Evolutionary conservation across 2,888 invertebrate genomes (phyloP), one percentile per base, ranked within the genome.

Genomic region (Philhelius pedissequus): DNA sequence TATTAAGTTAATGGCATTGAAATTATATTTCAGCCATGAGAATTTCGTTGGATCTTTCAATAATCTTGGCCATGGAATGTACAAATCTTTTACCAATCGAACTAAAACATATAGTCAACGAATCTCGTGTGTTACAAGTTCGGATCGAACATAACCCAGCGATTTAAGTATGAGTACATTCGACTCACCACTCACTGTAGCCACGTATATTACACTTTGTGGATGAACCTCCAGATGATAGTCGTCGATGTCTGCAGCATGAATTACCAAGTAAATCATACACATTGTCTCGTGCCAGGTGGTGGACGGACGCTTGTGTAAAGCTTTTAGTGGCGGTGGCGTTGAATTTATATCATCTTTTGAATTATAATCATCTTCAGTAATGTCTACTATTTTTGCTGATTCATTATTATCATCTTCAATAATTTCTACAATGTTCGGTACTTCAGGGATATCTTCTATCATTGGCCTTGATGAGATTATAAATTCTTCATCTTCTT

Each of bases 271-370:
- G 78, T 81, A 87, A 30, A 89, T 88, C 43, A 89, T 70, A 35
- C 81, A 88, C 81, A 89, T 88, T 13, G 89, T 88, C 73, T 89
- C 88, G 43, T 88, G 87, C 89, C 89, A 89, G 22, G 83, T 86
- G 40, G 88, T 88, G 11, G 68, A 54, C 13, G 89, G 89, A 11
- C 87, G 87, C 80, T 88, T 88, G 64, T 87, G 64, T 11, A 87
- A 77, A 3, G 83, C 35, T 52, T 71, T 87, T 4, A 89, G 58
- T 5, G 80, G 43, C 4, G 88, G 88, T 20, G 68, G 68, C n/a
- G 27, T n/a, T 7, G 48, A 32, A 20, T 40, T 45, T 0, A 25
- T 1, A 1, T 56, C 70, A 13, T 8, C 45, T 45, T 9, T n/a
- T 18, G 0, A 1, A 13, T 30, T 5, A 7, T 1, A n/a, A 25